Percentiles rank a stretch among this genome's conserved stretches.
Conservation (phyloP, 2,888 invertebrate species). For the Aphidius colemani region DNA sequence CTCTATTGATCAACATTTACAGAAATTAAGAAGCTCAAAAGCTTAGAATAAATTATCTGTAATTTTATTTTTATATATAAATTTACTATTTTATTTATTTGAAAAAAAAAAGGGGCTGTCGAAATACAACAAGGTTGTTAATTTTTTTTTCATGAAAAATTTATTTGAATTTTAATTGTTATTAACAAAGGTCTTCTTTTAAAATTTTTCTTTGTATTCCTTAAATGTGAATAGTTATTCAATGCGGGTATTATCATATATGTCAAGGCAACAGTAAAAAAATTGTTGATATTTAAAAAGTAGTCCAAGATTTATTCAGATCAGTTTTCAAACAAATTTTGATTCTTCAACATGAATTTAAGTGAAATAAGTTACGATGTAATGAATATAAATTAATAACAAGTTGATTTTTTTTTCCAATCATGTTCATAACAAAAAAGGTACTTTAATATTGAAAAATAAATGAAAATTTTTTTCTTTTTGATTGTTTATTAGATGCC, state of each 20-base stretch:
- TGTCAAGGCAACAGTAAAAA: conserved; percentile 26
- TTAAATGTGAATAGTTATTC: neutral
- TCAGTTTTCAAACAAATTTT: neutral
- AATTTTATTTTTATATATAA: neutral
- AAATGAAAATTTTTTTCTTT: neutral
- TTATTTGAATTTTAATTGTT: too few relatives aligned
- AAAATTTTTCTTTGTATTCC: neutral
- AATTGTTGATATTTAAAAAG: conserved; percentile 18
- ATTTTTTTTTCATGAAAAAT: neutral
- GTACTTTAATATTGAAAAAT: neutral
- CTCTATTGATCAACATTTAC: neutral
- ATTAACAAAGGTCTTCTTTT: neutral
- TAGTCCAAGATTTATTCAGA: neutral
- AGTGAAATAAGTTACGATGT: neutral
- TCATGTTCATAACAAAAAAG: too few relatives aligned
- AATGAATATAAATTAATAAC: neutral
- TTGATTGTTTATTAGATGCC: conserved; percentile 18
- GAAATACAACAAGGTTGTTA: conserved; percentile 6
- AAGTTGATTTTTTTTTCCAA: too few relatives aligned
- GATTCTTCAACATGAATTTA: conserved; percentile 3
- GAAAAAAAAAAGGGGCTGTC: too few relatives aligned
- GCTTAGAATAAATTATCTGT: neutral
- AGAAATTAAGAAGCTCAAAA: neutral
- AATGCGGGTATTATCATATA: conserved; percentile 26
- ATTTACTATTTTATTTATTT: neutral